These are phyloP conservation scores for Hyposoter didymator DNA, from an alignment of 2,888 invertebrate species.

Conservation along the genomic window DNA sequence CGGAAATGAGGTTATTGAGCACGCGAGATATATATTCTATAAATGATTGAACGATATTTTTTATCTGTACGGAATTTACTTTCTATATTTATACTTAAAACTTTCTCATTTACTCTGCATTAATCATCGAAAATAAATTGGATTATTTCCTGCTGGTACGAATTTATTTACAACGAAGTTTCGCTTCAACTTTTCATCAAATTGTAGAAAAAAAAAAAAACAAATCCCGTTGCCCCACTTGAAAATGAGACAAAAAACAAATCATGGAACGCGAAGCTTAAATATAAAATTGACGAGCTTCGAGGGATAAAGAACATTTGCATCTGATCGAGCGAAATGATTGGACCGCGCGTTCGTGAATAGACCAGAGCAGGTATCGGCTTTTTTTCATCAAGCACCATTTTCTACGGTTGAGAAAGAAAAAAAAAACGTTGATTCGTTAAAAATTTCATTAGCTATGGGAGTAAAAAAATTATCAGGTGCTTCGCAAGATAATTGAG, in stretches of 20 bases:
- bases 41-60: not conserved
- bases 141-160: not conserved
- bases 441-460: constrained; percentile 26
- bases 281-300: constrained; percentile 18
- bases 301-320: constrained; percentile 37
- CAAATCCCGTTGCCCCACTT: not conserved
- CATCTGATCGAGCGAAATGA: constrained; percentile 47
- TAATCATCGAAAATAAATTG: not conserved
- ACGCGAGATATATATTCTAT: not conserved
- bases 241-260: not conserved
- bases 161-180: not conserved
- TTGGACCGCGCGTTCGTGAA: constrained; percentile 35
- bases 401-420: constrained; percentile 32
- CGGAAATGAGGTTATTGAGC: not conserved
- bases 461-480: constrained; percentile 15
- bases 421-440: not conserved
- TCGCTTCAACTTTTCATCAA: not conserved
- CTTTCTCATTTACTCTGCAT: not conserved
- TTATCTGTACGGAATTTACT: not conserved
- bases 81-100: not conserved
- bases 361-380: constrained; percentile 44
- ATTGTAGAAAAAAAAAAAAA: constrained; percentile 14
- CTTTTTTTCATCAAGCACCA: constrained; percentile 31
- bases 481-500: constrained; percentile 1
- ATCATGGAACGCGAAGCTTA: not conserved